Conservation (phyloP, 2,888 invertebrate genomes). For the Tipula confusa region DNA sequence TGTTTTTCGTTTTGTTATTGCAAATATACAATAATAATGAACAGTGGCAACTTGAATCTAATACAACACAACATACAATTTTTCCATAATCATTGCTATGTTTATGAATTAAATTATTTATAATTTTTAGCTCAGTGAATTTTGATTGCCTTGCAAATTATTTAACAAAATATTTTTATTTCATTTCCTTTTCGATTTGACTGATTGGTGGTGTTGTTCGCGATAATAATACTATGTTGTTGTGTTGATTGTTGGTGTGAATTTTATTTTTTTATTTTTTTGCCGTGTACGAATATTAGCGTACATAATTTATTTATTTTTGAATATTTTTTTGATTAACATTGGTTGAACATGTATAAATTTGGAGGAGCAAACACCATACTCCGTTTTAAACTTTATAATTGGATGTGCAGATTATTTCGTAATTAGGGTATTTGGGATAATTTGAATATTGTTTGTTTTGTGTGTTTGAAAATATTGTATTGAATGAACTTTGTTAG, state of each 20-base stretch:
- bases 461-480: no score
- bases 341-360: background rate
- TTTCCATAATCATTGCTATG: background rate
- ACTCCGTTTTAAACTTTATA: no score
- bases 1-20: background rate
- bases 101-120: background rate
- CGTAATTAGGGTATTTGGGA: no score
- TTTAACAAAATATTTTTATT: background rate
- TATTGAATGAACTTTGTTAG: no score
- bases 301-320: background rate
- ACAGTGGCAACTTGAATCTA: background rate
- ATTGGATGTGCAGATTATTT: no score
- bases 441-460: no score
- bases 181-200: background rate
- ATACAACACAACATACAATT: background rate
- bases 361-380: no score
- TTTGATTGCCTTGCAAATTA: background rate
- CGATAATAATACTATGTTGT: background rate
- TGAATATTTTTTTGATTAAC: background rate
- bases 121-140: conserved; percentile 25
- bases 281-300: background rate
- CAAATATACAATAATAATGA: background rate
- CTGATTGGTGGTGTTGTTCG: background rate
- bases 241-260: background rate
- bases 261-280: background rate